Evolutionary conservation across 1,140 invertebrate species (phyloP).

Genomic region (Drosophila nebulosa): DNA sequence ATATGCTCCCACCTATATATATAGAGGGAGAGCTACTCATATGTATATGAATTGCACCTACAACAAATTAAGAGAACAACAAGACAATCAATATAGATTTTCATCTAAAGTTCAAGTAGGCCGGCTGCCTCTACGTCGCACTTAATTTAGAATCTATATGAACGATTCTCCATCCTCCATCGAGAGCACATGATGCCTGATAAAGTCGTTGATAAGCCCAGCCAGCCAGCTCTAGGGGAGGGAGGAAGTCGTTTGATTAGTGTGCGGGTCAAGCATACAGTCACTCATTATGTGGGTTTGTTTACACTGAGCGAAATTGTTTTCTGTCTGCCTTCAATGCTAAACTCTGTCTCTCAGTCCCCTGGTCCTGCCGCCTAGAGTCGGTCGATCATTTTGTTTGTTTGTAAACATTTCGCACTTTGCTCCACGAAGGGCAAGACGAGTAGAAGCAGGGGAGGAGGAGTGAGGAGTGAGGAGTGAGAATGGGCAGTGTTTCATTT

Average conservation of each 20-base stretch:
- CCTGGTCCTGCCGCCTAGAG: too few relatives aligned
- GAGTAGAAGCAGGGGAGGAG: too few relatives aligned
- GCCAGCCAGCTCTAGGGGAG: constrained; percentile 15
- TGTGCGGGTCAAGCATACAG: constrained; percentile 1
- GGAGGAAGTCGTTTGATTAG: too few relatives aligned
- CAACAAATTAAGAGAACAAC: constrained; percentile 16
- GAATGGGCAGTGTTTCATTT: not conserved
- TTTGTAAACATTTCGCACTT: not conserved
- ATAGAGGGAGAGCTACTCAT: not conserved
- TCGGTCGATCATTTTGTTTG: too few relatives aligned
- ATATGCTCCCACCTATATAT: not conserved
- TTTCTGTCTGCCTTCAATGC: not conserved
- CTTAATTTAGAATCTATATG: constrained; percentile 34
- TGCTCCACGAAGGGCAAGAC: not conserved
- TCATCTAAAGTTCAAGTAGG: constrained; percentile 39
- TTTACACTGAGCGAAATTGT: constrained; percentile 52
- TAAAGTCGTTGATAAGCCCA: constrained; percentile 60
- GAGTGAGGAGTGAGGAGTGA: not conserved
- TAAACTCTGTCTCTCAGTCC: constrained; percentile 4
- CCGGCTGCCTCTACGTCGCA: constrained; percentile 11
- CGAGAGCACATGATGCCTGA: not conserved
- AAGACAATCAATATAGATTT: constrained; percentile 41
- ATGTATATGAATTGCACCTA: not conserved
- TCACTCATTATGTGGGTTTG: constrained; percentile 49
- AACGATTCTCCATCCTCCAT: constrained; percentile 1